A percentile compares a stretch with the other conserved stretches of the same genome.
phyloP scores from a whole-genome alignment of 2,888 invertebrate species.

The Omphaloscelis lunosa region DNA sequence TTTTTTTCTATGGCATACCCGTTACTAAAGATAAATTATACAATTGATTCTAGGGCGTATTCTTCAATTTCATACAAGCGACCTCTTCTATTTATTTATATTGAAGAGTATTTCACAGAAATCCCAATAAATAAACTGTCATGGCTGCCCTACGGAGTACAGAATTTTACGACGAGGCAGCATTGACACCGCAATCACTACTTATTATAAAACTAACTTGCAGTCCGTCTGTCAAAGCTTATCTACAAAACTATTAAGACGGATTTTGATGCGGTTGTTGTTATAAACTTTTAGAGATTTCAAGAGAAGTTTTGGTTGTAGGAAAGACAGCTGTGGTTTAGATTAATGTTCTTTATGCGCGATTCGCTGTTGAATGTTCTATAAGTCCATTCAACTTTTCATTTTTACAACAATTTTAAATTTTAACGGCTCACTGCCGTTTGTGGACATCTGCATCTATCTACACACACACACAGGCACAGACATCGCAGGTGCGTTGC shows the following conservation, averaged over 20 bases:
- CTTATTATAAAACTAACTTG: constrained; percentile 21
- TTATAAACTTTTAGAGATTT: constrained; percentile 16
- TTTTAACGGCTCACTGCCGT: too few species aligned
- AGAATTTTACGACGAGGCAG: constrained; percentile 33
- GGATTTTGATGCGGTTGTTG: constrained; percentile 2
- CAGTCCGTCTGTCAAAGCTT: constrained; percentile 33
- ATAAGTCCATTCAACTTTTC: too few species aligned
- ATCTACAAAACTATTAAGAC: constrained; percentile 41
- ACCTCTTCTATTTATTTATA: not conserved
- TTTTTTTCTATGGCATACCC: not conserved
- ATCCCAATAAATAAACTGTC: not conserved
- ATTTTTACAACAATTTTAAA: too few species aligned
- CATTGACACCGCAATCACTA: constrained; percentile 55
- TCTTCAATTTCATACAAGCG: not conserved
- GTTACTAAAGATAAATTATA: not conserved
- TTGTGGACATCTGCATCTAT: too few species aligned
- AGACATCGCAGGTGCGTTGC: too few species aligned
- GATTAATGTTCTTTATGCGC: too few species aligned
- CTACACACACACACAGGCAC: too few species aligned
- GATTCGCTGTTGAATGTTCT: too few species aligned
- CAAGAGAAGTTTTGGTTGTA: not conserved
- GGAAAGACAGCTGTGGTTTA: not conserved
- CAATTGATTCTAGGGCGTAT: not conserved
- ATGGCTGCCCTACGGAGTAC: constrained; percentile 41
- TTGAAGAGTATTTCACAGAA: not conserved